Conservation (phyloP, 1,140 invertebrate genomes). For the Apis florea region DNA sequence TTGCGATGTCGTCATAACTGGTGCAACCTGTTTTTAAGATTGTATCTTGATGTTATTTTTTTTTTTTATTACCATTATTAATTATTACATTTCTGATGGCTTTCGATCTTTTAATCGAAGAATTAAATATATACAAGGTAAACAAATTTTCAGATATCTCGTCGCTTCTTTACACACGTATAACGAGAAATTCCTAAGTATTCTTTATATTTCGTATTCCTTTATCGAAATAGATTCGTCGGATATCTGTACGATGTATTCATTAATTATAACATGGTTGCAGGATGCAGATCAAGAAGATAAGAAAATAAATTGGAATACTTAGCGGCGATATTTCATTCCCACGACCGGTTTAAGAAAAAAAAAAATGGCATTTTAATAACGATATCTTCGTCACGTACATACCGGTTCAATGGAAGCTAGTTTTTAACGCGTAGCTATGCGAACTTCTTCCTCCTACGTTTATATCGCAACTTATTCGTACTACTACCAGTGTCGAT, state of each 20-base stretch:
- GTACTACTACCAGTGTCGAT: not conserved
- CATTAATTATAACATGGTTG: not conserved
- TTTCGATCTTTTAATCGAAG: not conserved
- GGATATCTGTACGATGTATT: not conserved
- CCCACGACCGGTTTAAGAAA: not conserved
- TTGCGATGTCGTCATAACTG: not conserved
- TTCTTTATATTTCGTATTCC: not conserved
- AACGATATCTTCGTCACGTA: not conserved
- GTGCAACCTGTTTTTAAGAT: not conserved
- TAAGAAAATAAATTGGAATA: not conserved
- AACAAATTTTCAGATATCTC: too few relatives aligned
- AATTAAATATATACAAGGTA: not conserved
- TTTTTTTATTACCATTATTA: not conserved
- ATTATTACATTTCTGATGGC: not conserved
- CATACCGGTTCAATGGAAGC: not conserved
- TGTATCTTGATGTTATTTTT: not conserved
- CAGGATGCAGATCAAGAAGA: not conserved
- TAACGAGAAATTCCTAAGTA: not conserved
- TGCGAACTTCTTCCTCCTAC: slow-evolving; percentile 27
- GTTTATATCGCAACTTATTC: slow-evolving; percentile 15
- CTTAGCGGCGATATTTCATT: not conserved
- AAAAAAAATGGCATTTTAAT: not conserved
- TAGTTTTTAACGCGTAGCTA: not conserved
- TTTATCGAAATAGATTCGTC: not conserved
- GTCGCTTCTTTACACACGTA: too few relatives aligned